A percentile compares a stretch with the other conserved stretches of the same genome.
These are phyloP conservation scores for Onychomys leucogaster DNA, from an alignment of 2,797 vertebrate species.

Conservation along the genomic window DNA sequence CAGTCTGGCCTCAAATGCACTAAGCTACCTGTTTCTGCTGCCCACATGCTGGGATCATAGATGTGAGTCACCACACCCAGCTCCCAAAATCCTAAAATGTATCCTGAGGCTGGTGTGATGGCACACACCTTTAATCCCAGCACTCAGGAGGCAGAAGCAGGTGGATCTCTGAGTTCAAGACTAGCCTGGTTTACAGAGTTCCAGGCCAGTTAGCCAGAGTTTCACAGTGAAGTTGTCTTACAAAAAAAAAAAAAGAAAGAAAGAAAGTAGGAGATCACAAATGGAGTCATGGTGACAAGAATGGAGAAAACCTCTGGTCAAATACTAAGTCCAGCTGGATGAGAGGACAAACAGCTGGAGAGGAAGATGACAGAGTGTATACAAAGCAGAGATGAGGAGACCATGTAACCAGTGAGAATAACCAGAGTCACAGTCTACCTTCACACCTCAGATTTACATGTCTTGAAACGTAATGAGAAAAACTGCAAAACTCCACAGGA, in stretches of 20 bases:
- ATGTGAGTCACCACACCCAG: background rate
- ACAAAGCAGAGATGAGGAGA: background rate
- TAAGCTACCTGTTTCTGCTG: background rate
- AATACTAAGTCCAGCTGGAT: background rate
- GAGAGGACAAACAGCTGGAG: background rate
- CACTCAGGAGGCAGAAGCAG: background rate
- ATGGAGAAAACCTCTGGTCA: background rate
- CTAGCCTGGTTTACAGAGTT: background rate
- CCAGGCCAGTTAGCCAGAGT: background rate
- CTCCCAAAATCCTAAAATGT: background rate
- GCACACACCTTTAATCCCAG: background rate
- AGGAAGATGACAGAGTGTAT: background rate
- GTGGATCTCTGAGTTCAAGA: background rate
- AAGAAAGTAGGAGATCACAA: background rate
- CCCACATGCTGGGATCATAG: background rate
- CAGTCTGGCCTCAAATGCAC: background rate
- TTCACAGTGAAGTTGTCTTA: background rate
- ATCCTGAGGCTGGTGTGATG: background rate
- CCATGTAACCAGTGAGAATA: background rate
- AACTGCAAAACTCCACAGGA: constrained; percentile 11
- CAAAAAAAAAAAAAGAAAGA: background rate
- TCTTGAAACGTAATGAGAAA: background rate
- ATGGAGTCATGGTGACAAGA: background rate
- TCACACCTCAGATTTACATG: background rate
- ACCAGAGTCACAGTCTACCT: background rate